Base-by-base conservation (phyloP, 2,888 invertebrate genomes). In the Neuroscelio doddi region DNA sequence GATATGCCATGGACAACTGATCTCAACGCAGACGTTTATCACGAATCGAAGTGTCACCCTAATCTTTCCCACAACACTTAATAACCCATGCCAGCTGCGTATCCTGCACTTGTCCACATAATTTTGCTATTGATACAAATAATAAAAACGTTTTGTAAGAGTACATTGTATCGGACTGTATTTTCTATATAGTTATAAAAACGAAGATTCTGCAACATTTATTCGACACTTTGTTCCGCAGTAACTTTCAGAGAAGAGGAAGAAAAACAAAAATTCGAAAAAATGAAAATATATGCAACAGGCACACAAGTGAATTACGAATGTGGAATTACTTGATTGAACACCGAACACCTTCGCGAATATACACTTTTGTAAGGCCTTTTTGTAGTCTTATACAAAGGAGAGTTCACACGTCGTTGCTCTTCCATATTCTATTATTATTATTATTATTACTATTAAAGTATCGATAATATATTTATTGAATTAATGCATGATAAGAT, bases 51-150 rank as follows among this genome's bases (percentile, higher is more conserved):
- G 39, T 47, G 58, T 66, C 63, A 66, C 36, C 46, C 53, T 53
- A 32, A 62, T 57, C 29, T 50, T 59, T 64, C 50, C 61, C 57
- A 49, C 67, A 59, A 70, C 70, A 68, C 69, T 71, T 68, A 70
- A 56, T 65, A 61, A 75, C 77, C 76, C 74, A 78, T 77, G 75
- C 77, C 73, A 79, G 78, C 73, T 76, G 77, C 78, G 74, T 76
- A 76, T 74, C 74, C 75, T 73, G 77, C 79, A 79, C 78, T 72
- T 80, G 79, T 77, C 80, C 77, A 79, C 75, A 62, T 66, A 77
- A 79, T 81, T 82, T 82, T 82, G 78, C 79, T 80, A 81, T 77
- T 77, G 67, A 66, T 66, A 62, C 47, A 68, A 62, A 59, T 63
- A 68, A 62, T 64, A 65, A 67, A 68, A 63, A 53, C 29, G 64